Evolutionary conservation across 1,140 invertebrate species (phyloP), one percentile per base, ranked within the genome.

Genomic region (Sarcophaga bullata): DNA sequence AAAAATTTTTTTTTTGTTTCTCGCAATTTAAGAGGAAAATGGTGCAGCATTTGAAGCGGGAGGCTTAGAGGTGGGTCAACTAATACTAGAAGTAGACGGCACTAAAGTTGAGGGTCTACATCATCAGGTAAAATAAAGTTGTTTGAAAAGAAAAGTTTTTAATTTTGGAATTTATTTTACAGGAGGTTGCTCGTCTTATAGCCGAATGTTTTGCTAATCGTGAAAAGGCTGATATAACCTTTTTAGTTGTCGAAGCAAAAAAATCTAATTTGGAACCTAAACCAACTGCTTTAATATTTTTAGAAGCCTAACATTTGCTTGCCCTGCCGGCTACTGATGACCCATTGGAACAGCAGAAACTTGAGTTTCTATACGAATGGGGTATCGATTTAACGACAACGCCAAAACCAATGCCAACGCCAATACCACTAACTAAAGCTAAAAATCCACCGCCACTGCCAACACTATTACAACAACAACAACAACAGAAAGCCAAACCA

Each of bases 31-130:
- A 50, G 90, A 98, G 96, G 96, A 97, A 91, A 96, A 97, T 89
- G 98, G 98, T 84, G 97, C 97, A 84, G 97, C 97, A 73, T 97
- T 94, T 90, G 95, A 97, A 87, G 96, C 96, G 54, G 96, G 97
- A 50, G 96, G 96, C 75, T 91, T 99, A 75, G 95, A 97, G 91
- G 96, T 98, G 80, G 97, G 97, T 81, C 97, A 99, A 90, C 92
- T 98, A 73, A 97, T 99, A 85, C 91, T 98, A 81, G 96, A 97
- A 89, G 97, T 98, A 82, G 97, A 99, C 89, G 97, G 97, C 17
- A 94, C 95, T 84, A 94, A 95, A 85, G 94, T 98, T 49, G 95
- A 97, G 91, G 96, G 96, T 92, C 91, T 94, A 86, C 94, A 93
- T 85, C 93, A 94, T 87, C 91, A 92, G 87, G 89, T 90, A 73